These are phyloP conservation scores for Lochmaea crataegi DNA, from an alignment of 2,888 invertebrate species.

Conservation along the genomic window DNA sequence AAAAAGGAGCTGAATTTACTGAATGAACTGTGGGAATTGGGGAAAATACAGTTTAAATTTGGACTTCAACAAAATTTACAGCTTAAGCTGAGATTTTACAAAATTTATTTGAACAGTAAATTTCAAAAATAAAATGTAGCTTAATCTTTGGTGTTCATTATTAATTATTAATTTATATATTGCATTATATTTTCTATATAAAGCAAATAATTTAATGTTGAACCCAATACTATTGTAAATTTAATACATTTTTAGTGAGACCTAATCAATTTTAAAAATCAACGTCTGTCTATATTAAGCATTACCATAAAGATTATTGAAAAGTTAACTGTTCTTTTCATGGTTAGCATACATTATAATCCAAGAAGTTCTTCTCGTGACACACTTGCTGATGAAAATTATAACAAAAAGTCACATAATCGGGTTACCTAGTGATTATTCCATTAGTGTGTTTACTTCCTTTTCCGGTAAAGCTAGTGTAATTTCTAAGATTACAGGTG, in stretches of 20 bases:
- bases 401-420: constrained; percentile 29
- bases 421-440: constrained; percentile 29
- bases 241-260: not conserved
- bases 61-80: too few species aligned
- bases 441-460: constrained; percentile 39
- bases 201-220: too few species aligned
- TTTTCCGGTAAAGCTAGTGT: constrained; percentile 31
- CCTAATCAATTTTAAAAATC: constrained; percentile 5
- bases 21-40: too few species aligned
- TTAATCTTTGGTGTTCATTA: too few species aligned
- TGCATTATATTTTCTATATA: too few species aligned
- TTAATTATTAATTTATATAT: too few species aligned
- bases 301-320: constrained; percentile 26
- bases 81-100: too few species aligned
- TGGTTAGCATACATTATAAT: constrained; percentile 16
- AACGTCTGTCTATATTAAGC: not conserved
- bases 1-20: too few species aligned
- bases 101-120: too few species aligned
- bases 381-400: constrained; percentile 29
- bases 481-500: constrained; percentile 31
- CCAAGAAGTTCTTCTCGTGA: constrained; percentile 16
- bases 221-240: too few species aligned
- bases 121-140: too few species aligned
- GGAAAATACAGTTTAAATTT: too few species aligned
- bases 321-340: constrained; percentile 23